Evolutionary conservation across 2,113 vertebrate species (phyloP).

Genomic region (Nansenia antarctica): DNA sequence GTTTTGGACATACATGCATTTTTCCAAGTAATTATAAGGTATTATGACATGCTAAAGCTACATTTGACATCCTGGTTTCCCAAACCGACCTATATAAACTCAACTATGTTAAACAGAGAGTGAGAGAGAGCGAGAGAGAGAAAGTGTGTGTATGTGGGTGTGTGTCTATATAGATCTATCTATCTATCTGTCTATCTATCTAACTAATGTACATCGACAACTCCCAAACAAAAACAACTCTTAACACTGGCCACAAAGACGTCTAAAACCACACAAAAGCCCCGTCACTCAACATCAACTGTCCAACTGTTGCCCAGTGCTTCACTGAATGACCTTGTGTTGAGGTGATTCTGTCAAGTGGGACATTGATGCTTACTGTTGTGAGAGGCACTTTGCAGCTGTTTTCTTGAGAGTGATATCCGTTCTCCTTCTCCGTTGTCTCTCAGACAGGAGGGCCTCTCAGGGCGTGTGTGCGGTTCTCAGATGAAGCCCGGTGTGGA

Average conservation of each 20-base stretch:
- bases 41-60: too few relatives aligned
- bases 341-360: slow-evolving; percentile 55
- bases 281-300: slow-evolving; percentile 45
- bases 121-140: too few relatives aligned
- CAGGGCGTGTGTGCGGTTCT: not conserved
- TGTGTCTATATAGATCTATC: not conserved
- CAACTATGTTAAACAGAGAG: too few relatives aligned
- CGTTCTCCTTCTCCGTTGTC: slow-evolving; percentile 22
- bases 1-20: too few relatives aligned
- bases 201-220: slow-evolving; percentile 26
- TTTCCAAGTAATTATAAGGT: too few relatives aligned
- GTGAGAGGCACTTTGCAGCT: slow-evolving; percentile 40
- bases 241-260: slow-evolving; percentile 23
- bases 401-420: slow-evolving; percentile 43
- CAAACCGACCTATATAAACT: not conserved
- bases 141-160: not conserved
- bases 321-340: slow-evolving; percentile 13
- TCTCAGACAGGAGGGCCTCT: slow-evolving; percentile 22
- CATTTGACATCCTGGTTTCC: not conserved
- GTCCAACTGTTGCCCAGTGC: slow-evolving; percentile 30
- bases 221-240: slow-evolving; percentile 44
- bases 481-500: not conserved
- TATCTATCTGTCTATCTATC: not conserved
- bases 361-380: slow-evolving; percentile 37
- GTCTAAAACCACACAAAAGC: not conserved